Conservation (phyloP, 2,113 vertebrate genomes). For the Cygnus atratus region DNA sequence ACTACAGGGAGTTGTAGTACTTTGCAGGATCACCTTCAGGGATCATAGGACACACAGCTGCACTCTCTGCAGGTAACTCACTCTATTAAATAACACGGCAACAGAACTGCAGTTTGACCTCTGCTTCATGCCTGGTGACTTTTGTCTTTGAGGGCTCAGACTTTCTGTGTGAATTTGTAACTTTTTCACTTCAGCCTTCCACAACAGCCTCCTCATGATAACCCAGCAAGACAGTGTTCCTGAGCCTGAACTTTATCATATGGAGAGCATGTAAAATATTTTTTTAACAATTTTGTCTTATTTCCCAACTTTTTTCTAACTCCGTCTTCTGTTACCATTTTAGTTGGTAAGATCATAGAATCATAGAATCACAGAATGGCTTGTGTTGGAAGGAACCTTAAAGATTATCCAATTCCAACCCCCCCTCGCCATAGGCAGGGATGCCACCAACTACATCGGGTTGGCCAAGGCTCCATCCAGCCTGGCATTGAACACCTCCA, state of each 20-base stretch:
- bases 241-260: neutral
- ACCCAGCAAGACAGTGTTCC: neutral
- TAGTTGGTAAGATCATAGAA: neutral
- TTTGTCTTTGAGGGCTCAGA: neutral
- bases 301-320: neutral
- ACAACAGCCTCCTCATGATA: neutral
- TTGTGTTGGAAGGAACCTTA: too few relatives aligned
- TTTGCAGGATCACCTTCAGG: constrained; percentile 40
- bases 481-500: too few relatives aligned
- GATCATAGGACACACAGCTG: neutral
- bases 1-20: neutral
- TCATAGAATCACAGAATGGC: too few relatives aligned
- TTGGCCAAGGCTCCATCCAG: too few relatives aligned
- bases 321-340: neutral
- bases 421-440: too few relatives aligned
- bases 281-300: neutral
- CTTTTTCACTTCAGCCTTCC: neutral
- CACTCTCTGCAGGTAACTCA: neutral
- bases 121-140: neutral
- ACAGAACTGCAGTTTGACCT: neutral
- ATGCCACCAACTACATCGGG: too few relatives aligned
- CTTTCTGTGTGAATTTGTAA: neutral
- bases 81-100: neutral
- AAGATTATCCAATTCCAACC: too few relatives aligned
- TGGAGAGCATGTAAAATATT: neutral